Percentiles rank a stretch among this genome's conserved stretches.
Evolutionary conservation across 2,888 invertebrate species (phyloP).

Genomic region (Smittia sp.): DNA sequence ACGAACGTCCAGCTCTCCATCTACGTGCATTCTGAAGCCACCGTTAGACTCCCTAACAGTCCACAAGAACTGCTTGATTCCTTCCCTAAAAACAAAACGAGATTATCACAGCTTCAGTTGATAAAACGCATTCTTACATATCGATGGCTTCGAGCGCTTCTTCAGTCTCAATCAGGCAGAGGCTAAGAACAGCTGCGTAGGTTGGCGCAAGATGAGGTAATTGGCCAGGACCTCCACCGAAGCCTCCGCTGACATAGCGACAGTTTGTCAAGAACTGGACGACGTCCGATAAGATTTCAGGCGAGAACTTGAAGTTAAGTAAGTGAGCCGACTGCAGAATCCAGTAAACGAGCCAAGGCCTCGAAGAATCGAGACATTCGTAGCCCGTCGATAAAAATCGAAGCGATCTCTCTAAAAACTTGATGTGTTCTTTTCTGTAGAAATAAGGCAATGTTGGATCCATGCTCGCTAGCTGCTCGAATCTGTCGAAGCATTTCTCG

Average conservation of each 20-base stretch:
- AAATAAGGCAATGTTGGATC: conserved; percentile 62
- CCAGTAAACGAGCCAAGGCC: conserved; percentile 98
- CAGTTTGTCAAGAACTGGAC: conserved; percentile 61
- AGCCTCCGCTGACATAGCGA: conserved; percentile 66
- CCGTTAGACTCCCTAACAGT: conserved; percentile 78
- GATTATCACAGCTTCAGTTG: conserved; percentile 16
- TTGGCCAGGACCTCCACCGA: conserved; percentile 93
- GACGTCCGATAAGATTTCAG: conserved; percentile 57
- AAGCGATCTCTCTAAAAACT: conserved; percentile 67
- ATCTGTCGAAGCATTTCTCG: conserved; percentile 56
- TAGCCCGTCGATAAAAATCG: conserved; percentile 67
- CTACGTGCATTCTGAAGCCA: conserved; percentile 86
- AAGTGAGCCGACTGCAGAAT: conserved; percentile 85
- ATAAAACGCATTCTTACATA: conserved; percentile 46
- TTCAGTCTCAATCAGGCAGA: conserved; percentile 84
- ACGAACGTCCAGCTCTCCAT: conserved; percentile 91
- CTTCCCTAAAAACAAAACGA: conserved; percentile 48
- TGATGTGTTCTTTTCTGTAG: conserved; percentile 62
- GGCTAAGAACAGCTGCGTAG: conserved; percentile 92
- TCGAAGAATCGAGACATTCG: conserved; percentile 87
- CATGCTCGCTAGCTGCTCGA: conserved; percentile 54
- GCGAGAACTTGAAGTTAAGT: conserved; percentile 63
- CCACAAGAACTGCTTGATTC: conserved; percentile 73
- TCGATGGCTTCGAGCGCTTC: conserved; percentile 87
- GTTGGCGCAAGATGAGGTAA: conserved; percentile 92